Percentiles rank a stretch among this genome's conserved stretches.
These are phyloP conservation scores for Dreissena polymorpha DNA, from an alignment of 1,140 invertebrate species.

Conservation along the genomic window DNA sequence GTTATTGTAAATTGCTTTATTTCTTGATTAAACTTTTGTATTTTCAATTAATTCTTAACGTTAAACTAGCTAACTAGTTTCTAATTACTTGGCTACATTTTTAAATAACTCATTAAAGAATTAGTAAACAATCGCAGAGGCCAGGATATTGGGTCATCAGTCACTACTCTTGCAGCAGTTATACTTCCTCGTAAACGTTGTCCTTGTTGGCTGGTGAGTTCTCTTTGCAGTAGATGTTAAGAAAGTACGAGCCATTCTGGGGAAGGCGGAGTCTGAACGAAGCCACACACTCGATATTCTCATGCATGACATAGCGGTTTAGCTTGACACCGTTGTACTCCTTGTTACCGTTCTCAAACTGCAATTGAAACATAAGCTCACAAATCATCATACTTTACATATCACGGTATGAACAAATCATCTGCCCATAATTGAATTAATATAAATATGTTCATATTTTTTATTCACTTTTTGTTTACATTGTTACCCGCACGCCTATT, in stretches of 20 bases:
- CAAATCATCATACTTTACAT: too few species aligned
- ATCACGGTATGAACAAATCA: too few species aligned
- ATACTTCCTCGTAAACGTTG: slow-evolving; percentile 76
- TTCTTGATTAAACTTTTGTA: slow-evolving; percentile 51
- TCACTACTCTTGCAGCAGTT: not conserved
- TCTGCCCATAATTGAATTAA: too few species aligned
- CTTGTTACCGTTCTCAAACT: slow-evolving; percentile 76
- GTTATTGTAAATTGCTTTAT: not conserved
- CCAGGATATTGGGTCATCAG: too few species aligned
- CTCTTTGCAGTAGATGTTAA: slow-evolving; percentile 79
- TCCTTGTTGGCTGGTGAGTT: slow-evolving; percentile 76
- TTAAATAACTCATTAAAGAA: not conserved
- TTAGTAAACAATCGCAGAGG: too few species aligned
- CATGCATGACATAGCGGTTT: slow-evolving; percentile 78
- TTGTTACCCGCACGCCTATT: too few species aligned
- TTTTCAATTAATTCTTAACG: slow-evolving; percentile 59
- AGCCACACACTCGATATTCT: slow-evolving; percentile 74
- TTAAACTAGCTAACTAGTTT: not conserved
- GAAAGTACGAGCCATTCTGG: slow-evolving; percentile 75
- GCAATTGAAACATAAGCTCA: slow-evolving; percentile 15
- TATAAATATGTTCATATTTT: too few species aligned
- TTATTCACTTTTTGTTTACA: too few species aligned
- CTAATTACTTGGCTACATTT: too few species aligned
- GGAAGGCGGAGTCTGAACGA: slow-evolving; percentile 79
- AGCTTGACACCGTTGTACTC: slow-evolving; percentile 75